These are phyloP conservation scores for Petaurus breviceps DNA, from an alignment of 2,113 vertebrate genomes.

Conservation along the genomic window DNA sequence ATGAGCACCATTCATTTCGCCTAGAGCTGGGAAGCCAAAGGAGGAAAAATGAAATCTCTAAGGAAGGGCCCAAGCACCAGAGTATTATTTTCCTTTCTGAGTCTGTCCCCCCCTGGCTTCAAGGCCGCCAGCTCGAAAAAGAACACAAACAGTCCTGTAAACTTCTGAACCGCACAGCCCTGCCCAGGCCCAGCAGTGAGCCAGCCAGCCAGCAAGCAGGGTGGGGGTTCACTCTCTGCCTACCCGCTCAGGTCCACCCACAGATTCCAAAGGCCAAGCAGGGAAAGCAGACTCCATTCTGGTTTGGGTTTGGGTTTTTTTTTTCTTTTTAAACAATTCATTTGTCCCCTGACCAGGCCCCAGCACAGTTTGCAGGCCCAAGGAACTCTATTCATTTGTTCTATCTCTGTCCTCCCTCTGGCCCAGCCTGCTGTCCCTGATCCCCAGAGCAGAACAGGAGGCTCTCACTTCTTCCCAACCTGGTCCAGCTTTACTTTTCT, in stretches of 20 bases:
- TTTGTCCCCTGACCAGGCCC: neutral
- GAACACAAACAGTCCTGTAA: constrained; percentile 82
- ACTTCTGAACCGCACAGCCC: constrained; percentile 83
- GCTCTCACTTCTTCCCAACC: neutral
- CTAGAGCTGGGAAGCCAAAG: constrained; percentile 14
- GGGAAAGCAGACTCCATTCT: constrained; percentile 79
- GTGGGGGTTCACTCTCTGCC: constrained; percentile 82
- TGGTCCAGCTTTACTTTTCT: neutral
- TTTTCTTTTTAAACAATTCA: neutral
- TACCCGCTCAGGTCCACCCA: constrained; percentile 82
- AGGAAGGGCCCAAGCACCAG: constrained; percentile 79
- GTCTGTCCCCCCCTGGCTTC: constrained; percentile 75
- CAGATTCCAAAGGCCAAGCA: constrained; percentile 81
- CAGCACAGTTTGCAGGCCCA: neutral
- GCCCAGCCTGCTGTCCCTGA: neutral
- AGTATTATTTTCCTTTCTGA: constrained; percentile 76
- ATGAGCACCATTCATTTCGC: neutral
- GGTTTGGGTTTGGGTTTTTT: neutral
- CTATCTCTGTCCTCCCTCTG: neutral
- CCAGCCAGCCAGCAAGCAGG: constrained; percentile 49
- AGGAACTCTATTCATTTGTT: neutral
- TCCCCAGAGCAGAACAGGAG: neutral
- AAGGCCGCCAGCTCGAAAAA: constrained; percentile 80
- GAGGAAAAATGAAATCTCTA: constrained; percentile 62
- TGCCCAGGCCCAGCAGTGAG: constrained; percentile 37